phyloP scores from a whole-genome alignment of 30 jellyfish, hydroid and myxozoan genomes.

The Aurelia sp. region DNA sequence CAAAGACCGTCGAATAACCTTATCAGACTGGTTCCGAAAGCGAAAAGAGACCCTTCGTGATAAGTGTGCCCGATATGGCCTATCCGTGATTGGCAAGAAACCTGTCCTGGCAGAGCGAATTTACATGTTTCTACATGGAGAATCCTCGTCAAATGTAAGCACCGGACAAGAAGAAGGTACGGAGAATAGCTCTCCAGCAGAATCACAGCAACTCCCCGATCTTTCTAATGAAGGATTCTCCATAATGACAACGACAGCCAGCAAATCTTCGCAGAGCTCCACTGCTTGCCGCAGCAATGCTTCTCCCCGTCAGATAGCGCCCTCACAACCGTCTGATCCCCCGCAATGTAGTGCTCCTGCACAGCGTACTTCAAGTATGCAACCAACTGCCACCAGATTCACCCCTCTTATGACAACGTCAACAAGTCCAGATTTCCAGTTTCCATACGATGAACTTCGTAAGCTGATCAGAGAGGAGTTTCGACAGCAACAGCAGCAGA shows the following conservation, averaged over 20 bases:
- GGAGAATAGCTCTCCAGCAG: background rate
- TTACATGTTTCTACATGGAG: background rate
- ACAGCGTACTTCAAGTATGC: too few relatives aligned
- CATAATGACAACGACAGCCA: background rate
- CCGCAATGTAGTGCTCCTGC: too few relatives aligned
- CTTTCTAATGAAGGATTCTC: background rate
- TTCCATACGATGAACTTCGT: conserved; percentile 7
- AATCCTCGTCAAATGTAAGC: background rate
- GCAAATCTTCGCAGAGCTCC: background rate
- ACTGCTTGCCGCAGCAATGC: too few relatives aligned
- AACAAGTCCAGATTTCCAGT: background rate
- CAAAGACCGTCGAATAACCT: background rate
- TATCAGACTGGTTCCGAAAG: background rate
- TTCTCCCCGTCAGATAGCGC: too few relatives aligned
- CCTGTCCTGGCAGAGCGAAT: background rate
- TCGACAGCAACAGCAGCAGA: background rate
- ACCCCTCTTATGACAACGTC: background rate
- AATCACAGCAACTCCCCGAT: background rate
- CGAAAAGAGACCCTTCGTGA: background rate
- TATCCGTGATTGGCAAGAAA: background rate
- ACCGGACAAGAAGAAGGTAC: background rate
- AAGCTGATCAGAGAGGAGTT: conserved; percentile 15
- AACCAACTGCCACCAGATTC: background rate
- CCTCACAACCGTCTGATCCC: too few relatives aligned
- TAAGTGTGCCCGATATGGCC: conserved; percentile 10